phyloP scores from a whole-genome alignment of 64 coral and sea anemone species.

The Stichodactyla helianthus region DNA sequence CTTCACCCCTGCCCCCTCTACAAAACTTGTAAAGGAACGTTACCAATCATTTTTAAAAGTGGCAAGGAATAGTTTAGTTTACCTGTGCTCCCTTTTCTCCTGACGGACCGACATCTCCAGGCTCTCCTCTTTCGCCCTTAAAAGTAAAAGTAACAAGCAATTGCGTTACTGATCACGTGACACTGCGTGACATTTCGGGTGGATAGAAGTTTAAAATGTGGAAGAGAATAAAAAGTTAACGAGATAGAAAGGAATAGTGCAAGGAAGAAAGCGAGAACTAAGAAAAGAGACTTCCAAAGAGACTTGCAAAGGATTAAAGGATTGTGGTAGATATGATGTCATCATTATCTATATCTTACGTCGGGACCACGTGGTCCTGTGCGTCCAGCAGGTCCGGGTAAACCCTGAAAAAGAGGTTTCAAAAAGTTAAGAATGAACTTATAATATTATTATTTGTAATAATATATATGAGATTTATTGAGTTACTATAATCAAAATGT shows the following conservation, averaged over 20 bases:
- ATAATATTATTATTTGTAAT: too few species aligned
- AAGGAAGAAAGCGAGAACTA: too few species aligned
- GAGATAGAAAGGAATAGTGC: too few species aligned
- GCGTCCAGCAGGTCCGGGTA: slow-evolving; percentile 21
- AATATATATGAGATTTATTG: too few species aligned
- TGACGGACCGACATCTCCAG: slow-evolving; percentile 24
- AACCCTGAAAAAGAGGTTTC: slow-evolving; percentile 23
- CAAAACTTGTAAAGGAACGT: too few species aligned
- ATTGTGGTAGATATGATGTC: too few species aligned
- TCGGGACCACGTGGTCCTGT: slow-evolving; percentile 50
- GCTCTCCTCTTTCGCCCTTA: slow-evolving; percentile 47
- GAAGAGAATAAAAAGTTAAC: neutral
- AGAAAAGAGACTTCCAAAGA: too few species aligned
- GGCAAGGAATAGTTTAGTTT: neutral
- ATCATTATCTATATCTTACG: slow-evolving; percentile 9
- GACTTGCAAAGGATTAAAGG: too few species aligned
- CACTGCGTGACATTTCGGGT: too few species aligned
- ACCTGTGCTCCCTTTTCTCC: slow-evolving; percentile 8
- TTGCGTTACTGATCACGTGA: neutral
- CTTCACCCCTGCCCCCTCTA: too few species aligned
- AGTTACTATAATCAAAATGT: too few species aligned
- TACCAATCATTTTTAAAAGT: too few species aligned
- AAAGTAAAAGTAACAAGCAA: neutral
- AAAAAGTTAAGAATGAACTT: neutral
- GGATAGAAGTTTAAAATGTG: neutral